Percentiles rank a stretch among this genome's conserved stretches.
Evolutionary conservation across 2,113 vertebrate species (phyloP).

Genomic region (Ardeotis arabs): DNA sequence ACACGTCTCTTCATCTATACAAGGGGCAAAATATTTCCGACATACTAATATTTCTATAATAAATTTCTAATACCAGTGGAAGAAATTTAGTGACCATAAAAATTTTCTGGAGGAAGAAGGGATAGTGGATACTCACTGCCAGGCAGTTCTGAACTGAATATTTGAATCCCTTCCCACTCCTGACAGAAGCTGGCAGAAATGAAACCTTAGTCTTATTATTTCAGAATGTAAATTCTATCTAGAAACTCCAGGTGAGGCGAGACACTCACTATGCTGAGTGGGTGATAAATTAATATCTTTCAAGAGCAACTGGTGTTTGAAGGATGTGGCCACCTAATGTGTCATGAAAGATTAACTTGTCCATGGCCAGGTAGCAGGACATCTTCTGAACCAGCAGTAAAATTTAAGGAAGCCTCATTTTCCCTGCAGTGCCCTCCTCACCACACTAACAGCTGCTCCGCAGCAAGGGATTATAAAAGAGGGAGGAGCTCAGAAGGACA

Average conservation of each 20-base stretch:
- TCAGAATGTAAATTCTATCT: not conserved
- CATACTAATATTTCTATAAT: not conserved
- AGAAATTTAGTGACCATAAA: not conserved
- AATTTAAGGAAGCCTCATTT: not conserved
- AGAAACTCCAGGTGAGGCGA: not conserved
- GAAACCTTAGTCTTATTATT: not conserved
- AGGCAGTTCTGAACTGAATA: not conserved
- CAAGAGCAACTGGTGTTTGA: not conserved
- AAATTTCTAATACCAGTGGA: not conserved
- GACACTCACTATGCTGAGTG: not conserved
- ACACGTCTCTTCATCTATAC: not conserved
- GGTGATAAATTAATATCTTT: not conserved
- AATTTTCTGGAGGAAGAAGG: not conserved
- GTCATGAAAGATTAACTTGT: not conserved
- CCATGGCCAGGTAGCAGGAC: not conserved
- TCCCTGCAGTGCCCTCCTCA: no score
- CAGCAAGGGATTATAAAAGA: fast-evolving
- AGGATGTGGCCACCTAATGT: not conserved
- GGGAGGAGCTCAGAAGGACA: not conserved
- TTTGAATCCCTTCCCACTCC: not conserved
- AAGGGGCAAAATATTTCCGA: not conserved
- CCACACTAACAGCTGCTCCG: fast-evolving
- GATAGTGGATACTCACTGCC: not conserved
- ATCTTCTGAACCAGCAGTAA: not conserved
- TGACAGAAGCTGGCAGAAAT: not conserved